Percentiles rank a stretch among this genome's conserved stretches.
phyloP scores from a whole-genome alignment of 2,888 invertebrate species.

The Aquatica leii region DNA sequence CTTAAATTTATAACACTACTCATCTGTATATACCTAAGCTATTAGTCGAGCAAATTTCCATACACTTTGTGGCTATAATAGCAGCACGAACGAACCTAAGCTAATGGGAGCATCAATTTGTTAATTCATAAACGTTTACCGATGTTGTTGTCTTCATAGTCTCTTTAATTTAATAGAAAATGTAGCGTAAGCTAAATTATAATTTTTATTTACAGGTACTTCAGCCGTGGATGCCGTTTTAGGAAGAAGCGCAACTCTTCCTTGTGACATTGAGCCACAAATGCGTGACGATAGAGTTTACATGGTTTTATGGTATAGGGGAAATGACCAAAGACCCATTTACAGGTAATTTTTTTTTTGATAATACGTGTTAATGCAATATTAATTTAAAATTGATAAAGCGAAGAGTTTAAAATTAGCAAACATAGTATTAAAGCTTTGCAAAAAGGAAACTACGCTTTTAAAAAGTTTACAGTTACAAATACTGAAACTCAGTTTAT shows the following conservation, averaged over 20 bases:
- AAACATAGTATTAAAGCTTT: slow-evolving; percentile 3
- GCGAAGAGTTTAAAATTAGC: too few species aligned
- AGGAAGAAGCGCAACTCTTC: slow-evolving; percentile 83
- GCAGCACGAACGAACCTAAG: slow-evolving; percentile 39
- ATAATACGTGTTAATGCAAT: background rate
- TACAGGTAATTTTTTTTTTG: slow-evolving; percentile 74
- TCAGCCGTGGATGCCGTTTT: slow-evolving; percentile 84
- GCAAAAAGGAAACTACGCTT: background rate
- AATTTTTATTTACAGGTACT: slow-evolving; percentile 65
- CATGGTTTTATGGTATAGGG: slow-evolving; percentile 93
- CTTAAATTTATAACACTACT: slow-evolving; percentile 25
- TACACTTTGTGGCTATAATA: slow-evolving; percentile 36
- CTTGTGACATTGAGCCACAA: slow-evolving; percentile 88
- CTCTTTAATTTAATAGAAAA: background rate
- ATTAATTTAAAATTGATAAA: background rate
- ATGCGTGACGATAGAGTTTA: slow-evolving; percentile 85
- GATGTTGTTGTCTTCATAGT: slow-evolving; percentile 36
- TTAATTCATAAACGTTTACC: slow-evolving; percentile 45
- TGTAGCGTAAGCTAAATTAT: background rate
- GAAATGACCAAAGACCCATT: slow-evolving; percentile 85
- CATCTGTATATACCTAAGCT: slow-evolving; percentile 18
- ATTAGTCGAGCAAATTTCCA: slow-evolving; percentile 26
- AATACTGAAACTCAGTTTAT: slow-evolving; percentile 6
- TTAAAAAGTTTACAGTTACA: slow-evolving; percentile 4
- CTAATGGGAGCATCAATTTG: slow-evolving; percentile 50